These are phyloP conservation scores for Pygoscelis antarcticus DNA, from an alignment of 2,113 vertebrate genomes.

Conservation along the genomic window DNA sequence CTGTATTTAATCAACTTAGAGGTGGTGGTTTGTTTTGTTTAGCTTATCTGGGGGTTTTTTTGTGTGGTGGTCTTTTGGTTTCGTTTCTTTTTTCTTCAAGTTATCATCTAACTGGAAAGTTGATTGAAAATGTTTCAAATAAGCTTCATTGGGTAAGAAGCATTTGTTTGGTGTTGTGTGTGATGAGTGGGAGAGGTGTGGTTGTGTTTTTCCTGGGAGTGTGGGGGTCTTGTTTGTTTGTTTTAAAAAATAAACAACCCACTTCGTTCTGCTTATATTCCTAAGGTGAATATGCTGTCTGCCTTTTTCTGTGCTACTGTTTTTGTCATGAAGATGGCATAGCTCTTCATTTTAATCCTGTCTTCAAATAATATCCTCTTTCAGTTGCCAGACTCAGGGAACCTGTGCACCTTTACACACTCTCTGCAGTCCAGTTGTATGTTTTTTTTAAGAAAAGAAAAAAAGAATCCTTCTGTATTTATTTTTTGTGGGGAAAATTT, in stretches of 20 bases:
- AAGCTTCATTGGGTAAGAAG: neutral
- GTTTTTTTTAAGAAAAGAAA: neutral
- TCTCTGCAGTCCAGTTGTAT: neutral
- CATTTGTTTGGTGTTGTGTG: neutral
- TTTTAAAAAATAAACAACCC: neutral
- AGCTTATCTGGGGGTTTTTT: fast-evolving
- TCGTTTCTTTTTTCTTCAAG: neutral
- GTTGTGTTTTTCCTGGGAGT: neutral
- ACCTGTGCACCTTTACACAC: neutral
- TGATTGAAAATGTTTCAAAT: neutral
- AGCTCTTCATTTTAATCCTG: neutral
- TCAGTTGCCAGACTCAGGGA: fast-evolving
- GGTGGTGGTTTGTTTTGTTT: neutral
- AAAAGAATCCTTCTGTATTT: neutral
- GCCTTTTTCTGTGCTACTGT: neutral
- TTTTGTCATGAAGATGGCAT: neutral
- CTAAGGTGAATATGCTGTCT: neutral
- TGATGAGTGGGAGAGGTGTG: neutral
- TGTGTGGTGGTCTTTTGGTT: neutral
- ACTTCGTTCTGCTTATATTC: neutral
- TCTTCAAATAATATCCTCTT: neutral
- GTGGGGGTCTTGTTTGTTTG: neutral
- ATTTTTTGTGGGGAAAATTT: neutral
- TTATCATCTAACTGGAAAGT: neutral
- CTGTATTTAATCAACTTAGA: neutral